A percentile compares a stretch with the other conserved stretches of the same genome.
These are phyloP conservation scores for Aplocera efformata DNA, from an alignment of 2,888 invertebrate species.

Conservation along the genomic window DNA sequence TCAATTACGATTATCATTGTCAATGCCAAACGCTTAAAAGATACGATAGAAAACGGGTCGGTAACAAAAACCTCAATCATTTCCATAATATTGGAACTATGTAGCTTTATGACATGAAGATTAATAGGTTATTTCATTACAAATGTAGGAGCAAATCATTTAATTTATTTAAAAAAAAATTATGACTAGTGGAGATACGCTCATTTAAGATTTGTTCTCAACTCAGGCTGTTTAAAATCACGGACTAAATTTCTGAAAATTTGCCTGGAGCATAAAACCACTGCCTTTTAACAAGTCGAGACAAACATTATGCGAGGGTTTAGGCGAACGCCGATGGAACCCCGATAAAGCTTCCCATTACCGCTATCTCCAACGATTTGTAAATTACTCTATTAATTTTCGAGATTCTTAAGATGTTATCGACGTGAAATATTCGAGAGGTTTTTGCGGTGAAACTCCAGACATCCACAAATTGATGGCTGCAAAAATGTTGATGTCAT, in stretches of 20 bases:
- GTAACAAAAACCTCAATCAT: too few species aligned
- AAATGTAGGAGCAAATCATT: too few species aligned
- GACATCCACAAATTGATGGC: constrained; percentile 11
- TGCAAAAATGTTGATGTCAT: too few species aligned
- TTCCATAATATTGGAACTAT: too few species aligned
- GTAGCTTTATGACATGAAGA: too few species aligned
- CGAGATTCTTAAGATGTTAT: constrained; percentile 42
- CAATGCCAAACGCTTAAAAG: too few species aligned
- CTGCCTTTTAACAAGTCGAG: constrained; percentile 22
- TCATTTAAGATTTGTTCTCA: too few species aligned
- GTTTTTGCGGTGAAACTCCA: constrained; percentile 18
- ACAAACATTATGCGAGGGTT: constrained; percentile 24
- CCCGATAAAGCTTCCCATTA: constrained; percentile 25
- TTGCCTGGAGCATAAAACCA: constrained; percentile 5
- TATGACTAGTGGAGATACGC: too few species aligned
- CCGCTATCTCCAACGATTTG: constrained; percentile 44
- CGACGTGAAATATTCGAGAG: constrained; percentile 43
- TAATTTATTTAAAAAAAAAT: too few species aligned
- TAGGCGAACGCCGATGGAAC: constrained; percentile 10
- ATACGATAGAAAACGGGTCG: too few species aligned
- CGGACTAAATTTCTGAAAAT: background rate
- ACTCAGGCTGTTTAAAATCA: constrained; percentile 1
- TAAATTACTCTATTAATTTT: constrained; percentile 55
- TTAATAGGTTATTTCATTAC: too few species aligned
- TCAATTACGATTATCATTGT: too few species aligned